Conservation (phyloP, 2,797 vertebrate species). For the Eupleurogrammus muticus region DNA sequence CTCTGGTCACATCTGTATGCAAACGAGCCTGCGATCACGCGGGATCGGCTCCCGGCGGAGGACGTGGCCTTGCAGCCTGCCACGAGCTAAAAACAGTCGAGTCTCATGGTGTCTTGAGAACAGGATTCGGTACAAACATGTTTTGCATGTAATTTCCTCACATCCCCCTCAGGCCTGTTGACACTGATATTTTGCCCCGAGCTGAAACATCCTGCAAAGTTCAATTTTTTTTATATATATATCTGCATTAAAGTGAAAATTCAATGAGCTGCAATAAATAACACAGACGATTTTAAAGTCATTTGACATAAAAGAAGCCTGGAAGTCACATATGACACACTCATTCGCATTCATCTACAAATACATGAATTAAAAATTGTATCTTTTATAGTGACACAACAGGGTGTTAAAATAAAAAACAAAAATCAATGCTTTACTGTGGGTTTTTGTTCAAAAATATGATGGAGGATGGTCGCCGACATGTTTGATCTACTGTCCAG, state of each 20-base stretch:
- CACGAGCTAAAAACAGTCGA: conserved; percentile 46
- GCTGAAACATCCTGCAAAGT: conserved; percentile 42
- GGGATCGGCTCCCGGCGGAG: conserved; percentile 34
- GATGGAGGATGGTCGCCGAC: conserved; percentile 1
- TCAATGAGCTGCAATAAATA: conserved; percentile 57
- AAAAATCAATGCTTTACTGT: conserved; percentile 26
- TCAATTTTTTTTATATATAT: conserved; percentile 26
- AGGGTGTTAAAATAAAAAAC: conserved; percentile 10
- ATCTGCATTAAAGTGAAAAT: conserved; percentile 41
- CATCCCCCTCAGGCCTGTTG: conserved; percentile 51
- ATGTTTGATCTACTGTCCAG: conserved; percentile 40
- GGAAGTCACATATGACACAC: conserved; percentile 5
- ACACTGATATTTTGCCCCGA: conserved; percentile 26
- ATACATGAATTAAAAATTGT: conserved; percentile 34
- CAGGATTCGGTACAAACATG: conserved; percentile 52
- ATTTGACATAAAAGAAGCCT: conserved; percentile 23
- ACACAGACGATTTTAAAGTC: conserved; percentile 16
- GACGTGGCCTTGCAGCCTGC: conserved; percentile 22
- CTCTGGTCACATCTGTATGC: conserved; percentile 40
- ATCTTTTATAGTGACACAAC: conserved; percentile 34
- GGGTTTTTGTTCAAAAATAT: conserved; percentile 14
- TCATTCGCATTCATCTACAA: conserved; percentile 23
- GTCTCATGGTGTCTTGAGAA: conserved; percentile 32
- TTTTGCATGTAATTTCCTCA: conserved; percentile 59
- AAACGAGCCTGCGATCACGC: conserved; percentile 38